Percentiles rank a stretch among this genome's conserved stretches.
phyloP scores from a whole-genome alignment of 2,888 invertebrate species.

The Ormyrus labotus region DNA sequence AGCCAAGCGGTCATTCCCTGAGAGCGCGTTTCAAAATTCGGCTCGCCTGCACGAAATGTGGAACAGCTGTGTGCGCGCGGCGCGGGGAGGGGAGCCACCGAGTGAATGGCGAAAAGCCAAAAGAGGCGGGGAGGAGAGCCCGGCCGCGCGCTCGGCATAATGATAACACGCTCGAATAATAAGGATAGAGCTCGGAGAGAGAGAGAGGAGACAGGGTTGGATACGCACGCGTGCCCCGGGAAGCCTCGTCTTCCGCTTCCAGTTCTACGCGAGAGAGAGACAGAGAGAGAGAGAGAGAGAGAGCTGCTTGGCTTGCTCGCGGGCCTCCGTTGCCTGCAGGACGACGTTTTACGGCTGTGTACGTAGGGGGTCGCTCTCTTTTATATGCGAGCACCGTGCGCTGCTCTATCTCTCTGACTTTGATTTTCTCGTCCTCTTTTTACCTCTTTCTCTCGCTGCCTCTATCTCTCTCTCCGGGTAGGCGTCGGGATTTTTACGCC shows the following conservation, averaged over 20 bases:
- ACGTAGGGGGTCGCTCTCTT: background rate
- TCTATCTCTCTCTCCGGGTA: background rate
- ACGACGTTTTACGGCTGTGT: background rate
- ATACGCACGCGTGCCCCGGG: conserved; percentile 75
- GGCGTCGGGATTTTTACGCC: conserved; percentile 42
- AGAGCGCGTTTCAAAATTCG: background rate
- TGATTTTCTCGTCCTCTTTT: conserved; percentile 37
- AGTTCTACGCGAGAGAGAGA: conserved; percentile 12
- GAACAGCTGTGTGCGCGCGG: conserved; percentile 36
- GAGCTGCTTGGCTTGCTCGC: background rate
- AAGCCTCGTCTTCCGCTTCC: conserved; percentile 73
- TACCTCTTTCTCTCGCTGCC: background rate
- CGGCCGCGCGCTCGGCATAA: conserved; percentile 68
- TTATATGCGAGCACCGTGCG: conserved; percentile 28
- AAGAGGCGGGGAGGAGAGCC: conserved; percentile 58
- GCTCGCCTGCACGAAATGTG: conserved; percentile 30
- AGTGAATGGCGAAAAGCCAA: conserved; percentile 32
- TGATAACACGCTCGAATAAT: conserved; percentile 75
- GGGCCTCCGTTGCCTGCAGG: background rate
- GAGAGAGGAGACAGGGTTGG: conserved; percentile 75
- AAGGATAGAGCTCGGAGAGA: conserved; percentile 65
- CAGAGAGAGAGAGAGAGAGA: background rate
- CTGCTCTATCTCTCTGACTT: conserved; percentile 44
- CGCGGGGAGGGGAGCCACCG: background rate
- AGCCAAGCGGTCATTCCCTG: background rate